Evolutionary conservation across 2,888 invertebrate genomes (phyloP), one percentile per base, ranked within the genome.

Genomic region (Chrysomela aeneicollis): DNA sequence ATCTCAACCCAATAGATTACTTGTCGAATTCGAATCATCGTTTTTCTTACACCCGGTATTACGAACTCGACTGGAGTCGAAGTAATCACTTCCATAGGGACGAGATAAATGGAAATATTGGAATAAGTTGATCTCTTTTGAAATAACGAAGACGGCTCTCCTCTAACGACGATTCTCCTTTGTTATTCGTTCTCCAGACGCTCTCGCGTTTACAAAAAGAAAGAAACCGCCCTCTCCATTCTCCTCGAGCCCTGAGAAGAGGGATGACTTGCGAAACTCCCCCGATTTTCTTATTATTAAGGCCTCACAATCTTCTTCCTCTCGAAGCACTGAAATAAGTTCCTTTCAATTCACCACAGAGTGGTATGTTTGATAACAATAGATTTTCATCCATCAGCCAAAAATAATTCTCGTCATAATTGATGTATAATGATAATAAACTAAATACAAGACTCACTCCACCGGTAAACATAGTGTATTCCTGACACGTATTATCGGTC

Each of bases 141-240:
- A 42, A 42, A 42, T 42, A 42, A n/a, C 42, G 15, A 15, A 42
- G 42, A 42, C 42, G 42, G 10, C 46, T 30, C 12, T 46, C n/a
- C 57, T 21, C 46, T 37, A 12, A 10, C 57, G 26, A 18, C 42
- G 15, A 58, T 59, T 54, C 65, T 77, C 79, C 77, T 80, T 80
- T 80, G 79, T 80, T 81, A 81, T 80, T 80, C 79, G 78, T 79
- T 78, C 79, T 76, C 76, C 77, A 15, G 76, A 77, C 74, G 77
- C 75, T 74, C 72, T 72, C 70, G 69, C 72, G 74, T 75, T 77
- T 78, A 76, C 76, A 76, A 79, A 77, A 79, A 77, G 75, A 74
- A 73, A 68, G 71, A 69, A 70, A 68, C 62, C 73, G 67, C 71
- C 71, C 66, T 64, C 66, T 68, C 59, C 62, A 61, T 71, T 66